Evolutionary conservation across 2,888 invertebrate genomes (phyloP).

Genomic region (Acleris sparsana): DNA sequence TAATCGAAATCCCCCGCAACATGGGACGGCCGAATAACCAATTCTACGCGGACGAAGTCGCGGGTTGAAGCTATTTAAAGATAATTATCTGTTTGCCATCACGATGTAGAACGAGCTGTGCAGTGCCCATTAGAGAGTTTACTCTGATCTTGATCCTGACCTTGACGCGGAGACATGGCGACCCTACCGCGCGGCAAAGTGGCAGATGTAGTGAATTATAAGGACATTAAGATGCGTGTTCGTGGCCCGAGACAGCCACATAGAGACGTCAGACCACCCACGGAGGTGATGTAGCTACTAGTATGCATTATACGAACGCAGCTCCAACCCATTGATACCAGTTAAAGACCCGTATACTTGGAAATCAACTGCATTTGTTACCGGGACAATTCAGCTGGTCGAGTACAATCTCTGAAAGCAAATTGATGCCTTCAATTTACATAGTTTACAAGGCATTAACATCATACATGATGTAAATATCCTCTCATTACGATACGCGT

Average conservation of each 20-base stretch:
- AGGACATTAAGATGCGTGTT: slow-evolving; percentile 75
- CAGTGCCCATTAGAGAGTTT: not conserved
- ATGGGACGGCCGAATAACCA: too few species aligned
- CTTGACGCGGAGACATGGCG: slow-evolving; percentile 38
- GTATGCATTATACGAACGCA: slow-evolving; percentile 28
- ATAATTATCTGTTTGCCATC: too few species aligned
- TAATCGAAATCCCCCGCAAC: too few species aligned
- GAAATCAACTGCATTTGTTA: slow-evolving; percentile 28
- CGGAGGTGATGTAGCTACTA: slow-evolving; percentile 49
- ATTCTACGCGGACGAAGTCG: too few species aligned
- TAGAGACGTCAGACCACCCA: slow-evolving; percentile 80
- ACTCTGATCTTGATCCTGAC: slow-evolving; percentile 23
- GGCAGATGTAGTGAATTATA: slow-evolving; percentile 78
- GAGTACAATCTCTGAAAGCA: slow-evolving; percentile 12
- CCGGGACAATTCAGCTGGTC: slow-evolving; percentile 18
- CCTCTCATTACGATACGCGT: slow-evolving; percentile 17
- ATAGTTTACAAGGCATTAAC: slow-evolving; percentile 27
- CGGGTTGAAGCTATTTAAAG: too few species aligned
- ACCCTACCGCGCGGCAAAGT: slow-evolving; percentile 54
- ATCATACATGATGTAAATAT: slow-evolving; percentile 13
- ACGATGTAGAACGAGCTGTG: not conserved
- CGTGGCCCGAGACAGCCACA: slow-evolving; percentile 56
- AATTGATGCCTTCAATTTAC: slow-evolving; percentile 25
- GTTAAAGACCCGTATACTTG: slow-evolving; percentile 28
- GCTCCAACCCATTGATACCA: slow-evolving; percentile 29